phyloP scores from a whole-genome alignment of 2,113 vertebrate species.

The Genyomyrus donnyi region DNA sequence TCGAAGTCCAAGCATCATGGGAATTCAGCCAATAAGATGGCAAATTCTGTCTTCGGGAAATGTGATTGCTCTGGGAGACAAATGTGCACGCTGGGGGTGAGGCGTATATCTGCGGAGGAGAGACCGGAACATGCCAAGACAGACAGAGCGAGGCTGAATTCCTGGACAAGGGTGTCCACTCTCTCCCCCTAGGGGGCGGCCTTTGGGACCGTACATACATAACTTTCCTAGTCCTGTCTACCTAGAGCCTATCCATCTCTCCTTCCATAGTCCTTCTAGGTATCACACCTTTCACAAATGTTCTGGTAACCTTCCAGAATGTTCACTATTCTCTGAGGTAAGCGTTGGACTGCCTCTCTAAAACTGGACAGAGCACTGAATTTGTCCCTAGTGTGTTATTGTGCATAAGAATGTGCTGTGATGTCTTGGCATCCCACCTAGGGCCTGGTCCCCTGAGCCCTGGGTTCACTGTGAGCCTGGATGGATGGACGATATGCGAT shows the following conservation, averaged over 20 bases:
- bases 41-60: constrained; percentile 24
- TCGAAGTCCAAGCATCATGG: constrained; percentile 38
- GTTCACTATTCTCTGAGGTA: neutral
- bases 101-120: neutral
- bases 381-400: neutral
- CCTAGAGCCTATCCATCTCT: neutral
- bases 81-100: neutral
- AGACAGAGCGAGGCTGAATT: neutral
- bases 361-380: neutral
- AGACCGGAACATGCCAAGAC: neutral
- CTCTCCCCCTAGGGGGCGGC: neutral
- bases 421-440: neutral
- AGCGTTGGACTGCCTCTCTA: neutral
- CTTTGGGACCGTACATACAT: neutral
- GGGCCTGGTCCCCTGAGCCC: neutral
- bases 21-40: constrained; percentile 38
- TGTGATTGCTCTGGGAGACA: constrained; percentile 17
- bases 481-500: neutral
- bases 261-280: neutral
- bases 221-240: neutral
- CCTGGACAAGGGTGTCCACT: neutral
- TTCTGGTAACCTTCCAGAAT: neutral
- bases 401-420: neutral
- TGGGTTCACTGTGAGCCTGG: neutral
- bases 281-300: neutral